Evolutionary conservation across 2,888 invertebrate genomes (phyloP).

Genomic region (Tortrix viridana): DNA sequence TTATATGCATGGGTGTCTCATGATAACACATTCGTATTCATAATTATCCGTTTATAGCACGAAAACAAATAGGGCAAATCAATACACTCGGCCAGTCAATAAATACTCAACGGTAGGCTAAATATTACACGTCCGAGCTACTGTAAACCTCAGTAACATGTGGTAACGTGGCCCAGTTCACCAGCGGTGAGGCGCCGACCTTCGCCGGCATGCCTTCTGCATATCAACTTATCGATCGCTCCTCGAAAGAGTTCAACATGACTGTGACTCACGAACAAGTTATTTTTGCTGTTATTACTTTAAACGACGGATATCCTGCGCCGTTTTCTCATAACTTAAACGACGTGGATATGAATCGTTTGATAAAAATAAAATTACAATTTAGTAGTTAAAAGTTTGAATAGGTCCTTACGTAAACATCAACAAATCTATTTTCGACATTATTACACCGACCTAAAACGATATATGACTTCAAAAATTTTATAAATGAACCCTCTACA

Average conservation of each 20-base stretch:
- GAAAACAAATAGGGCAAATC: conserved; percentile 22
- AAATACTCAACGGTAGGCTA: neutral
- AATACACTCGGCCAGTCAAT: conserved; percentile 6
- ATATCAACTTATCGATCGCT: conserved; percentile 64
- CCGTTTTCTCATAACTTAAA: conserved; percentile 6
- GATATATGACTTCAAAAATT: too few relatives aligned
- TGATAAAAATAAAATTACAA: too few relatives aligned
- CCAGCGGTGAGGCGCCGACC: conserved; percentile 66
- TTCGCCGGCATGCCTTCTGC: conserved; percentile 68
- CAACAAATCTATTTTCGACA: too few relatives aligned
- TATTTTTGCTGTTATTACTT: conserved; percentile 39
- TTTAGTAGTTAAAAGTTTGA: too few relatives aligned
- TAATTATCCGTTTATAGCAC: too few relatives aligned
- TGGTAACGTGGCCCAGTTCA: conserved; percentile 65
- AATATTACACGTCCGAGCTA: conserved; percentile 20
- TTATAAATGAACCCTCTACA: too few relatives aligned
- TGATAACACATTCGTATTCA: too few relatives aligned
- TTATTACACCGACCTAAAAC: too few relatives aligned
- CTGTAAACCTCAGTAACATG: conserved; percentile 30
- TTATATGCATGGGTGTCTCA: too few relatives aligned
- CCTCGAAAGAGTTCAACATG: conserved; percentile 53
- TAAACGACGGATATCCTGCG: conserved; percentile 28
- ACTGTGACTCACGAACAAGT: conserved; percentile 46
- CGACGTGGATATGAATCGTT: neutral
- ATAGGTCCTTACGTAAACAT: too few relatives aligned